Evolutionary conservation across 2,797 vertebrate species (phyloP), one percentile per base, ranked within the genome.

Genomic region (Amblyopsis hoosieri): DNA sequence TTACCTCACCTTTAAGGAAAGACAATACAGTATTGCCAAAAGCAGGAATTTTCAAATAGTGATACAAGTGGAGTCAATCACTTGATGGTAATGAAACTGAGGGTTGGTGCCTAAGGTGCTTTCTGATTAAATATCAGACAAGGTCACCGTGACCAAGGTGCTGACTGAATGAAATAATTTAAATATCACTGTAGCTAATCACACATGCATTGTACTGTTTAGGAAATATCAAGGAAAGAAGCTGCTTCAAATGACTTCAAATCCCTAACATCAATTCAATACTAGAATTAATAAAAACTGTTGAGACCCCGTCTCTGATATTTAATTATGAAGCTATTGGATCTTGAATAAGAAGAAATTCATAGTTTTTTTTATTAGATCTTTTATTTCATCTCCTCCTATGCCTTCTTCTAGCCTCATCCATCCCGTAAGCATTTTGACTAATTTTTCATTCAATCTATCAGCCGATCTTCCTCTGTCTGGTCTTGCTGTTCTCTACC

Each of bases 251-350:
- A 42, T 42, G 1, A 42, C 37, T 42, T 42, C 6, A 23, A 23
- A 23, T 23, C 37, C 37, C 37, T 7, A 42, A 42, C 37, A 42
- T 42, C 6, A 42, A 42, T 42, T 7, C 4, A 42, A 42, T 42
- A 42, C 33, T 8, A 51, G 49, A 51, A 23, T 23, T 61, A 49
- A 37, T 37, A 58, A 59, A 17, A 57, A 70, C 9, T 13, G 23
- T 23, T 23, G 23, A 55, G 14, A 58, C 51, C 42, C 46, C 2
- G 1, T 17, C 65, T 66, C 37, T 19, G 71, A 33, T 31, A 13
- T 62, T 46, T 67, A 23, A 17, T 4, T 17, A 2, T 50, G 49
- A 51, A 8, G 48, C 15, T 7, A 13, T n/a, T 6, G 45, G 12
- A 17, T 64, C 33, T 23, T 19, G 33, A 23, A 15, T 15, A 23